Evolutionary conservation across 2,797 vertebrate species (phyloP), one percentile per base, ranked within the genome.

Genomic region (Centropyge bicolor): DNA sequence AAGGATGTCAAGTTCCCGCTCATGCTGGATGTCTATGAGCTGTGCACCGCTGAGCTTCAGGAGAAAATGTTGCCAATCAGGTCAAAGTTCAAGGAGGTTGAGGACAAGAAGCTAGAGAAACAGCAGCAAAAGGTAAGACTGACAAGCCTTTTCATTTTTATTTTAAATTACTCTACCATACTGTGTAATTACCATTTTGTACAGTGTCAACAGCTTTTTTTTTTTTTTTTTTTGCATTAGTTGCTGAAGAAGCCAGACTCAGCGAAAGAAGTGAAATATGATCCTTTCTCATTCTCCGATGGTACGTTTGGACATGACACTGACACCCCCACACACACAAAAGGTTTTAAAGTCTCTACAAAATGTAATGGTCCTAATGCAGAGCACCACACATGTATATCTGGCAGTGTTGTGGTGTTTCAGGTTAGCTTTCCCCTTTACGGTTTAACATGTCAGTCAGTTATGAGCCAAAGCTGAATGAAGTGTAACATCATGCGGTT

Each of bases 1-100:
- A 84, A 99, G 98, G 98, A 99, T 91, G 98, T 99, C 67, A 99
- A 99, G 94, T 99, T 99, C 94, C 98, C 98, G 22, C 97, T 99
- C 55, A 98, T 99, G 97, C 82, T 99, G 96, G 98, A 99, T 78
- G 97, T 99, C 46, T 99, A 97, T 41, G 98, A 99, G 91, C 95
- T 99, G 67, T 99, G 98, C 89, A 98, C 98, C 0, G 56, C 96
- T 0, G 97, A 97, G 84, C 91, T 99, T 60, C 98, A 99, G 94
- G 97, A 99, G 92, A 99, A 98, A 89, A 99, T 99, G 98, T 87
- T 96, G 71, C 81, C 97, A 3, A 90, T 96, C 55, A 95, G 98
- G 88, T 98, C 97, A 91, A 98, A 98, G 95, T 99, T 99, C 84
- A 99, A 99, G 93, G 97, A 98, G 69, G 54, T 98, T 10, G 98